Evolutionary conservation across 1,140 invertebrate species (phyloP).

Genomic region (Camponotus floridanus): DNA sequence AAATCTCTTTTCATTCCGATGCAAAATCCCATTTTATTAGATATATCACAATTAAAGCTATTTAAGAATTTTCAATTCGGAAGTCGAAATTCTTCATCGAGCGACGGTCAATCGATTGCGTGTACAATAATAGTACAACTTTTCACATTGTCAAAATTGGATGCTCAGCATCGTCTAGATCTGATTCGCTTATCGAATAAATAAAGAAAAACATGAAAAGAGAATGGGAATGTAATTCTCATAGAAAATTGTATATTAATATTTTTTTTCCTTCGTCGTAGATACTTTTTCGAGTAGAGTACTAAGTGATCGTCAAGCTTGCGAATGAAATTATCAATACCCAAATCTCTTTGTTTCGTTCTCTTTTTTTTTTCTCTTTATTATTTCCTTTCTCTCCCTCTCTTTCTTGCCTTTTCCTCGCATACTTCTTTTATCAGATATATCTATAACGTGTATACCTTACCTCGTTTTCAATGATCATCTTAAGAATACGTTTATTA

Average conservation of each 20-base stretch:
- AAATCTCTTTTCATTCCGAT: constrained; percentile 11
- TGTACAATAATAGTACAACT: constrained; percentile 8
- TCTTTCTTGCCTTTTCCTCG: constrained; percentile 57
- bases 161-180: neutral
- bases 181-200: constrained; percentile 27
- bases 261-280: constrained; percentile 20
- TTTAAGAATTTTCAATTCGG: neutral
- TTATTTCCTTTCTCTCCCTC: constrained; percentile 60
- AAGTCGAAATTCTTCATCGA: constrained; percentile 27
- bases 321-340: constrained; percentile 47
- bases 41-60: neutral
- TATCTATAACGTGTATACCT: constrained; percentile 66
- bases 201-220: constrained; percentile 25
- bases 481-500: constrained; percentile 73
- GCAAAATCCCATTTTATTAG: constrained; percentile 13
- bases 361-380: constrained; percentile 52
- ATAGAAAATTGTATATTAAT: constrained; percentile 40
- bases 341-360: constrained; percentile 26
- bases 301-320: constrained; percentile 21
- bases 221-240: constrained; percentile 20
- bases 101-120: constrained; percentile 46
- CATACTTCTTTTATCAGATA: constrained; percentile 40
- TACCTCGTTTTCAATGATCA: constrained; percentile 64
- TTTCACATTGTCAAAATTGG: constrained; percentile 2
- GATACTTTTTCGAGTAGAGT: constrained; percentile 24